Percentiles rank a stretch among this genome's conserved stretches.
phyloP scores from a whole-genome alignment of 1,140 invertebrate genomes.

The Pararge aegeria region DNA sequence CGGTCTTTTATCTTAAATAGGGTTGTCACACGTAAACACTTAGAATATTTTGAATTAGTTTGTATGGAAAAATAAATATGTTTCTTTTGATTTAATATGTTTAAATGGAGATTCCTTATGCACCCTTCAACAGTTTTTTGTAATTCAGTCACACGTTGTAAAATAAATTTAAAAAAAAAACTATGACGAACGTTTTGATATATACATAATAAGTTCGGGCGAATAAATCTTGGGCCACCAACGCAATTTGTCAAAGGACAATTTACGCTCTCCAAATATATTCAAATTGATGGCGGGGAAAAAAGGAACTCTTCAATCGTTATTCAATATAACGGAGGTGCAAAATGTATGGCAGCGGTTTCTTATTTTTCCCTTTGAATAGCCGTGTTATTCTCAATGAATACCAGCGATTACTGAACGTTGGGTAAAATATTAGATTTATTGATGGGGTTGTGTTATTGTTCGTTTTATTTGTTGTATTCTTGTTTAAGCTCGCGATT shows the following conservation, averaged over 20 bases:
- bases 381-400: conserved; percentile 7
- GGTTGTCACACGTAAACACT: too few relatives aligned
- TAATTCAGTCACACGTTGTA: too few relatives aligned
- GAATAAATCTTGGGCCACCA: conserved; percentile 10
- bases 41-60: too few relatives aligned
- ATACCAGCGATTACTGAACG: not conserved
- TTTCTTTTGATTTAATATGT: too few relatives aligned
- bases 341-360: conserved; percentile 5
- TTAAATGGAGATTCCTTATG: too few relatives aligned
- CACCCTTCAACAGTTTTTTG: too few relatives aligned
- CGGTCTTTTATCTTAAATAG: too few relatives aligned
- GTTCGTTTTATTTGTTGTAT: too few relatives aligned
- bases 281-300: conserved; percentile 15
- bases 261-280: conserved; percentile 13
- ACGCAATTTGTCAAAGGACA: conserved; percentile 17
- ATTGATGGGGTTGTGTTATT: too few relatives aligned
- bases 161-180: not conserved
- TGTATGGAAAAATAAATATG: too few relatives aligned
- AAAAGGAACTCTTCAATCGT: conserved; percentile 9
- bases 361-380: conserved; percentile 7
- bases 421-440: not conserved
- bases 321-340: conserved; percentile 10
- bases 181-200: not conserved
- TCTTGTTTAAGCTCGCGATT: too few relatives aligned
- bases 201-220: conserved; percentile 4